Evolutionary conservation across 30 jellyfish, hydroid and myxozoan genomes (phyloP), one percentile per base, ranked within the genome.

Genomic region (Aurelia sp.): DNA sequence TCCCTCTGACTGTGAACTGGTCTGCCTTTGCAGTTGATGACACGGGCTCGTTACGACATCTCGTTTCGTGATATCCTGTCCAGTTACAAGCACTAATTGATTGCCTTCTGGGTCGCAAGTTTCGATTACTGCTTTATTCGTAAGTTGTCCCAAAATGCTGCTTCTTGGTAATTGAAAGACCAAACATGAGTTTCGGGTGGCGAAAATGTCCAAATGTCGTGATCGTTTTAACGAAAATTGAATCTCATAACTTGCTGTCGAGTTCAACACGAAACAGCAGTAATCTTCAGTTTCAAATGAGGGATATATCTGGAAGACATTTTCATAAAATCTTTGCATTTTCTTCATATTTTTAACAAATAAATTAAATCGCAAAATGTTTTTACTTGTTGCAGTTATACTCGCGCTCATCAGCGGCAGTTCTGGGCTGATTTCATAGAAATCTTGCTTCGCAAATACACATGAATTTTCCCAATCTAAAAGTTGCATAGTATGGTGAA

Each of bases 61-160:
- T 40, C 76, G 59, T 19, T 33, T 78, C 47, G 19, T 66, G 48
- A 41, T 68, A 15, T 68, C 41, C 55, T 78, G 79, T 69, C 79
- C 81, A 58, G 78, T 63, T 35, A 74, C 78, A 70, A 85, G 78
- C 11, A 85, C 63, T 57, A 85, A 59, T 4, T 27, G 50, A 71
- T 85, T 85, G 12, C 95, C 95, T 52, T 85, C 95, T 70, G 95
- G 95, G 41, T 85, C 95, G 47, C 85, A 52, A 4, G 89, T 83
- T 51, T 83, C 84, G 30, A 83, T 76, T 16, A 83, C 66, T 20
- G 78, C 74, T 62, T 33, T 83, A 40, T 66, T 67, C 61, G 57
- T 67, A 33, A 72, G 71, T 16, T 83, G 74, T 48, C 81, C 31
- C 23, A 72, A 66, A n/a, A 72, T 52, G 53, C 76, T 52, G 20